Base-by-base conservation (phyloP, 2,797 vertebrate species). In the Chloroceryle inda region DNA sequence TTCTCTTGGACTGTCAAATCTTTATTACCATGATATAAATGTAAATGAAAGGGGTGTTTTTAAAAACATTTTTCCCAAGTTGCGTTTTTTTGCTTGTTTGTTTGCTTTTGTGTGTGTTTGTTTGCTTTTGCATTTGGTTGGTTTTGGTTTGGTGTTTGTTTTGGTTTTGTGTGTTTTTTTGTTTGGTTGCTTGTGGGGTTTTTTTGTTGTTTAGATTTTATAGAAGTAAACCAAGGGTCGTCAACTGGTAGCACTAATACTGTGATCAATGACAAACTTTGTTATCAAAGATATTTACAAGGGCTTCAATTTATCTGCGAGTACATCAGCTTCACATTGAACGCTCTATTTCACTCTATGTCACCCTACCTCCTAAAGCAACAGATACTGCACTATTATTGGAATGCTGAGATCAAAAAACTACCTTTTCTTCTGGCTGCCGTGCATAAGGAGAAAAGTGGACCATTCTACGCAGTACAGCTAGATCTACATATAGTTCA, bases 261-360 rank as follows among this genome's bases (percentile, higher is more conserved):
- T 59, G 31, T 49, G 81, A 67, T 81, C 52, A 88, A 82, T 58
- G 77, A 68, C 37, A 73, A 81, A 24, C 33, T 79, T 85, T 88
- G 63, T 76, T 89, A 68, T 81, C 52, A 78, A 93, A 92, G 73
- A 71, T 84, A 66, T 94, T 88, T 72, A 83, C 53, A 82, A 68
- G 11, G 10, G 76, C 73, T 90, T 80, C 88, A 78, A 27, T 94
- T 96, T 55, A 93, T 75, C 73, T 85, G 68, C 2, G 23, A 88
- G 61, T 58, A 55, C 19, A 3, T 75, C 63, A 85, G 53, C 55
- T 85, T 5, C 1, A 59, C 58, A 62, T 6, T 76, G 33, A 29
- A 33, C 74, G 76, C 89, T 56, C 71, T 82, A 88, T 84, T 83
- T 88, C 67, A 63, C 67, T 66, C 58, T 22, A 82, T 89, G 63